Evolutionary conservation across 2,797 vertebrate genomes (phyloP), one percentile per base, ranked within the genome.

Genomic region (Platyrinchus mystaceus): DNA sequence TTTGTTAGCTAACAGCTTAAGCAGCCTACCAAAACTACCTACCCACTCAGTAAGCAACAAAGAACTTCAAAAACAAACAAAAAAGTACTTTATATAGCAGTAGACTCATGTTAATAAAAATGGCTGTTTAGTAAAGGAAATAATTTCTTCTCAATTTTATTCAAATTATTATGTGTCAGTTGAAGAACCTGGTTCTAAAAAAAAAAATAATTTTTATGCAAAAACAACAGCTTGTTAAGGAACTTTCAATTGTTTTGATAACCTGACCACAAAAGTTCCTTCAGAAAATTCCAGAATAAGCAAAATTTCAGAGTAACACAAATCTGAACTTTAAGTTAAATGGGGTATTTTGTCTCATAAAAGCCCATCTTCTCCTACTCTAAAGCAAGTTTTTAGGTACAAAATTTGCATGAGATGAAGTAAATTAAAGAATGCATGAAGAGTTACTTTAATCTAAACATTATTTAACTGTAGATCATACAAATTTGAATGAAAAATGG

Each of bases 1-100:
- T 90, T 69, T 95, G 92, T 93, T 90, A 76, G 74, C 74, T 76
- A 93, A 91, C 36, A 82, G 90, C 52, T 89, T 93, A 86, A 92
- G 74, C 80, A 93, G 86, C 84, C 90, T 94, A 82, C 84, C 28
- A 94, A 30, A 90, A 60, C 50, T 73, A 96, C n/a, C 84, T 60
- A 58, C 92, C 52, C 90, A 95, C 90, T 87, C 86, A 79, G 43
- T 56, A 89, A 77, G 68, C 60, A 90, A 88, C 82, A 86, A 78
- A 90, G 82, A 84, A 34, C 50, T 68, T 93, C 3, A 88, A 93
- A 87, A 78, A 16, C 15, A 87, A 80, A 68, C 20, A 84, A 67
- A 79, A 34, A 50, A 70, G 22, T 73, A 83, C 41, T 78, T 90
- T 14, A 52, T 32, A 44, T 9, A 75, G 39, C 37, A 70, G 47